These are phyloP conservation scores for Pachydiplax longipennis DNA, from an alignment of 2,888 invertebrate species.

Conservation along the genomic window DNA sequence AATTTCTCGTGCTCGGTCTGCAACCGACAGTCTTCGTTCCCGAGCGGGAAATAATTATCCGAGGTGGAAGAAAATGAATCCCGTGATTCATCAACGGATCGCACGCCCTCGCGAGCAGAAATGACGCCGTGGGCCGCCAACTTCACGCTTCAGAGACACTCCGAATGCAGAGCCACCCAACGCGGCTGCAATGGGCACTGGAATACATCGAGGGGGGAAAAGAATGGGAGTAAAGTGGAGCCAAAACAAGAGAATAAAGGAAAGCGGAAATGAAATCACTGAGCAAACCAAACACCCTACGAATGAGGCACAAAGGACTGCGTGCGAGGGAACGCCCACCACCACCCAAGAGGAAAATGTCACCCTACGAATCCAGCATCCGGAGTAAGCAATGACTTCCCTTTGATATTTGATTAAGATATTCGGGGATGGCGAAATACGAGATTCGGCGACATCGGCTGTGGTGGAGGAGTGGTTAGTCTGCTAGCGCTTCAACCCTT, in stretches of 20 bases:
- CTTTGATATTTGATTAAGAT: no score
- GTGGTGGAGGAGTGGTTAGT: no score
- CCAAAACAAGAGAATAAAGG: neutral
- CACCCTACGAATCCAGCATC: neutral
- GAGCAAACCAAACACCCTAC: neutral
- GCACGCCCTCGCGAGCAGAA: neutral
- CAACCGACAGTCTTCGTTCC: no score
- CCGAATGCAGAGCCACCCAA: neutral
- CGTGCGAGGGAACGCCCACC: neutral
- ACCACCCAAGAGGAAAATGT: neutral
- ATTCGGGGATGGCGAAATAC: no score
- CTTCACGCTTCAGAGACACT: neutral
- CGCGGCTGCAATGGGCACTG: neutral
- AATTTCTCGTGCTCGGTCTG: no score
- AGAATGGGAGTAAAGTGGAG: neutral
- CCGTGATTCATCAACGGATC: neutral
- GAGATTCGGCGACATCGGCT: no score
- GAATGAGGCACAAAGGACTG: neutral
- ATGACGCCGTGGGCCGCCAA: neutral
- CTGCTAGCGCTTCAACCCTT: no score
- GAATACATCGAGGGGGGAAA: neutral
- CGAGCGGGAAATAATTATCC: no score
- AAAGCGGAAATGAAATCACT: neutral
- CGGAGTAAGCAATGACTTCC: no score
- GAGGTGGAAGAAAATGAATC: neutral